Evolutionary conservation across 1,140 invertebrate species (phyloP), one percentile per base, ranked within the genome.

Genomic region (Atopsyche davidsoni): DNA sequence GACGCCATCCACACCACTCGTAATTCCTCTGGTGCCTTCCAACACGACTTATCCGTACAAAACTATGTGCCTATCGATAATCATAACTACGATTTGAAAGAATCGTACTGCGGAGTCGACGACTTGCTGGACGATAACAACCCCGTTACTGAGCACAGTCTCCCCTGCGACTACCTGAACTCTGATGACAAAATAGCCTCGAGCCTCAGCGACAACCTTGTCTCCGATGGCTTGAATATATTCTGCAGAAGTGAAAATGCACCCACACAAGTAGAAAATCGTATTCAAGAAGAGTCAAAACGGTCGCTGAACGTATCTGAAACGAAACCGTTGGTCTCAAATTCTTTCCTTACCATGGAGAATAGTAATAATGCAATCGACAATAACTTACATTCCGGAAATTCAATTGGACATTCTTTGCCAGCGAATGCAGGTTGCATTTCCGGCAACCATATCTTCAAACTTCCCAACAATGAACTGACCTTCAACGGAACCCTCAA

Each of bases 291-390:
- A 44, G 46, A 28, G 6, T 19, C 11, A 24, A 49, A 49, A 11
- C 39, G 21, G 1, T 44, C 46, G 17, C 14, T 25, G 9, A 11
- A 13, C 10, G 19, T n/a, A 2, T 16, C 21, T 1, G 31, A 38
- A 19, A 13, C 35, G 7, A 51, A 51, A 16, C 62, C 67, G 2
- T 60, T 67, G 6, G 64, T 72, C 25, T 66, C 68, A 62, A 68
- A 65, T 53, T 68, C 68, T 23, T 57, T 60, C 28, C 16, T 58
- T 2, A 71, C 66, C 9, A 73, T 73, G 71, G 71, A 73, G 51
- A 73, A 73, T 45, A 73, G 71, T 46, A 73, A 70, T 46, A 73
- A 73, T 60, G 71, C 71, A 9, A 68, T 69, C 3, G 71, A 73
- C 46, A 72, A 57, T 21, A 56, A 51, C 44, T 39, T 55, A 2